Conservation (phyloP, 1,140 invertebrate genomes). For the Odontomachus brunneus region DNA sequence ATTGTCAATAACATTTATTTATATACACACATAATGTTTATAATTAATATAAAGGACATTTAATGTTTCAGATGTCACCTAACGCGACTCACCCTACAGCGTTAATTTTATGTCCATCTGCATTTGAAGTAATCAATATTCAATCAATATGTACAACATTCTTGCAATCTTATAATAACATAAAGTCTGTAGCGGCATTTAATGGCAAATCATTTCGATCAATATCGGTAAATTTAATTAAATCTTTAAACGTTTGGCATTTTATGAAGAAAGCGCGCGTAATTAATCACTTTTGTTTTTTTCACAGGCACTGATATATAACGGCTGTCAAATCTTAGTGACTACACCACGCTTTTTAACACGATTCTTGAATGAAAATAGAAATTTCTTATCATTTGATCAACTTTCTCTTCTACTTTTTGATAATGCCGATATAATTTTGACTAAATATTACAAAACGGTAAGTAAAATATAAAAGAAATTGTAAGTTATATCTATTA, state of each 20-base stretch:
- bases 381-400: slow-evolving; percentile 75
- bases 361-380: slow-evolving; percentile 73
- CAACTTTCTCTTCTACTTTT: slow-evolving; percentile 78
- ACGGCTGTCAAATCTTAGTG: slow-evolving; percentile 83
- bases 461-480: slow-evolving; percentile 51
- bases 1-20: too few relatives aligned
- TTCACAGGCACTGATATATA: slow-evolving; percentile 77
- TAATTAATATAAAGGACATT: slow-evolving; percentile 1
- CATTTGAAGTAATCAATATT: slow-evolving; percentile 74
- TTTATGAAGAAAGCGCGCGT: neutral
- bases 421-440: slow-evolving; percentile 81
- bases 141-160: slow-evolving; percentile 70
- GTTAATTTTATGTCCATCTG: slow-evolving; percentile 80
- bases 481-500: slow-evolving; percentile 25
- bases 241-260: neutral
- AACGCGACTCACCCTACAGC: slow-evolving; percentile 70
- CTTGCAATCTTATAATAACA: slow-evolving; percentile 57
- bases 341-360: slow-evolving; percentile 80
- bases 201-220: slow-evolving; percentile 77
- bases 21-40: slow-evolving; percentile 24
- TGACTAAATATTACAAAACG: slow-evolving; percentile 79
- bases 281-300: slow-evolving; percentile 39
- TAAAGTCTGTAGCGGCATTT: slow-evolving; percentile 75
- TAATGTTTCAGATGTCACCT: slow-evolving; percentile 50
- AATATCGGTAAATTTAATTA: slow-evolving; percentile 72